phyloP scores from a whole-genome alignment of 1,140 invertebrate genomes.

The Metaphire vulgaris region DNA sequence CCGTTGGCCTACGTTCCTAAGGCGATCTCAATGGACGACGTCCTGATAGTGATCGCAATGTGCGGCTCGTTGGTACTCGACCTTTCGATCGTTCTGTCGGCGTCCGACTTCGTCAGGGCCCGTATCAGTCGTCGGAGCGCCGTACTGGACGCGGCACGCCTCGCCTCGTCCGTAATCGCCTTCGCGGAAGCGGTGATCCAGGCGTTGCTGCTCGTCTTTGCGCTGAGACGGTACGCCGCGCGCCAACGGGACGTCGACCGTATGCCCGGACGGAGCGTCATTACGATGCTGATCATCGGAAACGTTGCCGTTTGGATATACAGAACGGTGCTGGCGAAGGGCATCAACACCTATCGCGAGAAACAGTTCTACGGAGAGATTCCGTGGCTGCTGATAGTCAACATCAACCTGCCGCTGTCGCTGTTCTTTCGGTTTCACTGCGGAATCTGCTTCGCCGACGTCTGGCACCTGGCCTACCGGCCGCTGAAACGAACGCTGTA shows the following conservation, averaged over 20 bases:
- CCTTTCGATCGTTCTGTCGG: conserved; percentile 10
- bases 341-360: neutral
- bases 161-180: conserved; percentile 2
- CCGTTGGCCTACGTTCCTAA: conserved; percentile 5
- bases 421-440: conserved; percentile 30
- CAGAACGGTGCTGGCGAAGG: conserved; percentile 22
- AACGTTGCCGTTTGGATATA: conserved; percentile 25
- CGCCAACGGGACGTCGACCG: neutral
- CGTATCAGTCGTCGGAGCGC: too few species aligned
- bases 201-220: conserved; percentile 17
- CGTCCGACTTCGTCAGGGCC: neutral
- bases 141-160: neutral
- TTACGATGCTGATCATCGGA: conserved; percentile 24
- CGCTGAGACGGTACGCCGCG: conserved; percentile 15
- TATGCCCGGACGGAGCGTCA: conserved; percentile 20
- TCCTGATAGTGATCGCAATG: conserved; percentile 26
- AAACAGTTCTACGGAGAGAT: conserved; percentile 17
- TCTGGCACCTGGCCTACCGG: conserved; percentile 25
- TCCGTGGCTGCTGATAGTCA: conserved; percentile 23
- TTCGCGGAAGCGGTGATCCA: conserved; percentile 8
- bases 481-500: too few species aligned
- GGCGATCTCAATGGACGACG: conserved; percentile 21
- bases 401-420: conserved; percentile 24
- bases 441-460: conserved; percentile 26
- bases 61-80: conserved; percentile 18